These are phyloP conservation scores for Chiridota heheva DNA, from an alignment of 35 echinoderm and acorn worm species.

Conservation along the genomic window DNA sequence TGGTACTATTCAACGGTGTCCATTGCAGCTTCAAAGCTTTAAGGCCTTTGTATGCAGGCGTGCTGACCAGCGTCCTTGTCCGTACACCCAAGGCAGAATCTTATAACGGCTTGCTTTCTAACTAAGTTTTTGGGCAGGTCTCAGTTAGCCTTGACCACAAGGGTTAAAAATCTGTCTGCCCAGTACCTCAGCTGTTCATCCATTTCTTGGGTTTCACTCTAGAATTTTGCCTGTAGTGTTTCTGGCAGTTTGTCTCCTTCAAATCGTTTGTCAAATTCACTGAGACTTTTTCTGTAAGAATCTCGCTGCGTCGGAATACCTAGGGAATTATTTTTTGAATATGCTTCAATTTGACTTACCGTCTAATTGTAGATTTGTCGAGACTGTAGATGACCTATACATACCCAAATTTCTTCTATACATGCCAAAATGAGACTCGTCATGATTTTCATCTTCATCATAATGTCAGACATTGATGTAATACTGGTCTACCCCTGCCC, in stretches of 20 bases:
- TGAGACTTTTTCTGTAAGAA: neutral
- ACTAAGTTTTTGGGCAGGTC: neutral
- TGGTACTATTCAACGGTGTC: neutral
- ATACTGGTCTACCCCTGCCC: too few relatives aligned
- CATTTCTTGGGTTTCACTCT: neutral
- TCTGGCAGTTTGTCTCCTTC: neutral
- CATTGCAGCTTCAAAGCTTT: neutral
- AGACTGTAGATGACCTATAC: too few relatives aligned
- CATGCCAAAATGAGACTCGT: too few relatives aligned
- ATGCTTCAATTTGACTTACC: neutral
- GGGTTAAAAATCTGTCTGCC: constrained; percentile 13
- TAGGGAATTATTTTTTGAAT: neutral
- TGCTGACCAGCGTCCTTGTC: neutral
- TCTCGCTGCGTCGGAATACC: neutral
- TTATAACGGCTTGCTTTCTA: neutral
- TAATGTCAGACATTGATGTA: too few relatives aligned
- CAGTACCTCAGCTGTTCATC: neutral
- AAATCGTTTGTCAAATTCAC: neutral
- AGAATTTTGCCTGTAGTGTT: neutral
- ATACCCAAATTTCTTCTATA: too few relatives aligned
- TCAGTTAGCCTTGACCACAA: neutral
- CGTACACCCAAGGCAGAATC: neutral
- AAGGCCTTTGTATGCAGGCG: neutral
- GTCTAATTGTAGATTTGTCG: neutral
- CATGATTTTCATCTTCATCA: too few relatives aligned